A percentile compares a stretch with the other conserved stretches of the same genome.
These are phyloP conservation scores for Sitophilus oryzae DNA, from an alignment of 1,140 invertebrate genomes.

Conservation along the genomic window DNA sequence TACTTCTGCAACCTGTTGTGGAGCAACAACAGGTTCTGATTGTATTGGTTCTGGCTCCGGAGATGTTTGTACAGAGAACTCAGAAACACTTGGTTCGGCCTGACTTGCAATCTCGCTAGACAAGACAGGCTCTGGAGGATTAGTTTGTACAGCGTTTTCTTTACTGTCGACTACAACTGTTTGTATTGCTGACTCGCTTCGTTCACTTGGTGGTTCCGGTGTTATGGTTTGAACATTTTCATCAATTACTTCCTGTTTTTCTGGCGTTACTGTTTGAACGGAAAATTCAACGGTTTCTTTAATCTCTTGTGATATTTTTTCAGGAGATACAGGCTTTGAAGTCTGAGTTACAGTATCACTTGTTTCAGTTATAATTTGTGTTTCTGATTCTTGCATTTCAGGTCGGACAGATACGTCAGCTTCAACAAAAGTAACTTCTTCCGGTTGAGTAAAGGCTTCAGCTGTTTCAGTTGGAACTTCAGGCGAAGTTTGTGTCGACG, in stretches of 20 bases:
- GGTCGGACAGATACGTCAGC: slow-evolving; percentile 26
- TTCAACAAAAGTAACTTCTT: slow-evolving; percentile 19
- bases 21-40: neutral
- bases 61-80: slow-evolving; percentile 49
- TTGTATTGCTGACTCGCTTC: slow-evolving; percentile 45
- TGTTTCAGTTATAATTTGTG: slow-evolving; percentile 34
- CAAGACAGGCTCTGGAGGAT: slow-evolving; percentile 27
- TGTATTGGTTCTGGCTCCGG: slow-evolving; percentile 37
- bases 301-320: slow-evolving; percentile 36
- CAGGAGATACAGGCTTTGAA: slow-evolving; percentile 25
- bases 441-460: slow-evolving; percentile 43
- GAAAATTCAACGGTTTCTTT: slow-evolving; percentile 47
- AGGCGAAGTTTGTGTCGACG: slow-evolving; percentile 55
- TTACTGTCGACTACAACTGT: slow-evolving; percentile 37
- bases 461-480: slow-evolving; percentile 45
- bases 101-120: slow-evolving; percentile 38
- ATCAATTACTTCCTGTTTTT: slow-evolving; percentile 36
- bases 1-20: slow-evolving; percentile 39
- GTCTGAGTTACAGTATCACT: slow-evolving; percentile 37
- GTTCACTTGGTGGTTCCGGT: slow-evolving; percentile 40
- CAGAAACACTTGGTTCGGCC: slow-evolving; percentile 32
- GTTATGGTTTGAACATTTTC: slow-evolving; percentile 47
- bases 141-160: slow-evolving; percentile 41
- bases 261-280: slow-evolving; percentile 49
- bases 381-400: slow-evolving; percentile 37